A percentile compares a stretch with the other conserved stretches of the same genome.
phyloP scores from a whole-genome alignment of 2,888 invertebrate genomes.

The Pyrgus malvae region DNA sequence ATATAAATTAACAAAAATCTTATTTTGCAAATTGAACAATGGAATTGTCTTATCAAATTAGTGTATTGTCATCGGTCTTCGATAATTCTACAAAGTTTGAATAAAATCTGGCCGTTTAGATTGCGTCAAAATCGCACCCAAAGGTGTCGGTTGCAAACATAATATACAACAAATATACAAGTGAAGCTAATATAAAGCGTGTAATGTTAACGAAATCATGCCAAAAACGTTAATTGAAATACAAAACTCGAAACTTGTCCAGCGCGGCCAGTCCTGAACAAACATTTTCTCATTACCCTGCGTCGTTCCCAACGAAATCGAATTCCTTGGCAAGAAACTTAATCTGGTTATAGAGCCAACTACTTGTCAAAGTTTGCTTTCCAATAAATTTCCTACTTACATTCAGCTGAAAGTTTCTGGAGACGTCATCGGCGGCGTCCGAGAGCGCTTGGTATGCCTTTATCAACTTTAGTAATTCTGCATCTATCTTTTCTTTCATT shows the following conservation, averaged over 20 bases:
- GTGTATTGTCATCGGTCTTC: too few relatives aligned
- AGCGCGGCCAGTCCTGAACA: not conserved
- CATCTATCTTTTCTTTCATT: not conserved
- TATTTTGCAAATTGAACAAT: too few relatives aligned
- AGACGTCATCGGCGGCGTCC: constrained; percentile 14
- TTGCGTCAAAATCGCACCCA: too few relatives aligned
- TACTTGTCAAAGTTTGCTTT: constrained; percentile 12
- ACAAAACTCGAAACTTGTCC: constrained; percentile 1
- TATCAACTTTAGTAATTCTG: constrained; percentile 6
- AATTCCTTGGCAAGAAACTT: constrained; percentile 22
- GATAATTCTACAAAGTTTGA: too few relatives aligned
- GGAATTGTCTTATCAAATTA: too few relatives aligned
- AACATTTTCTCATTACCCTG: constrained; percentile 22
- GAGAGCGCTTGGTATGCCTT: constrained; percentile 13
- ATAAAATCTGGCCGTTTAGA: too few relatives aligned
- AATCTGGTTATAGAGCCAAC: constrained; percentile 24
- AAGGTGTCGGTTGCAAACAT: too few relatives aligned
- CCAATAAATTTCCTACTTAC: constrained; percentile 23
- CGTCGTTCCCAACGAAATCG: constrained; percentile 16
- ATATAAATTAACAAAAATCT: too few relatives aligned
- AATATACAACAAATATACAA: too few relatives aligned
- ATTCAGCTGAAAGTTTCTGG: constrained; percentile 14
- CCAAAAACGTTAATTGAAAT: not conserved
- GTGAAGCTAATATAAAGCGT: not conserved
- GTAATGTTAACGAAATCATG: not conserved